phyloP scores from a whole-genome alignment of 2,888 invertebrate species.

The Diadromus collaris region DNA sequence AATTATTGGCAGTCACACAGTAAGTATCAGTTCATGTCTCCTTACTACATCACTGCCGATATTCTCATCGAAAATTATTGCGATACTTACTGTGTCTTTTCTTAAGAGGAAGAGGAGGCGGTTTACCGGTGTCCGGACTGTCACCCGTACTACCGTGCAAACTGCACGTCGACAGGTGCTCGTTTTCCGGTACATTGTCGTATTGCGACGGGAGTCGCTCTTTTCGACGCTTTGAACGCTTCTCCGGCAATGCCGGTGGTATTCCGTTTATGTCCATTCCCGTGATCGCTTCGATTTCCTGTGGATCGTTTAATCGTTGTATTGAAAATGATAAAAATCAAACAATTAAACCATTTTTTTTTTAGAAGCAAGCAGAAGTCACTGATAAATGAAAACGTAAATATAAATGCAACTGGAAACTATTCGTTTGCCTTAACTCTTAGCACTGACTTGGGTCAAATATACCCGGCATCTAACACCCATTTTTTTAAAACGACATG shows the following conservation, averaged over 20 bases:
- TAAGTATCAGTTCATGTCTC: conserved; percentile 23
- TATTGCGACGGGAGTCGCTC: conserved; percentile 86
- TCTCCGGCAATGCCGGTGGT: conserved; percentile 85
- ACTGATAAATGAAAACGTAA: neutral
- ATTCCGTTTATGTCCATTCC: conserved; percentile 67
- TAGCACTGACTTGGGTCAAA: neutral
- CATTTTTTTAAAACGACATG: neutral
- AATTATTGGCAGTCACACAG: conserved; percentile 37
- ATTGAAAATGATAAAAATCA: conserved; percentile 4
- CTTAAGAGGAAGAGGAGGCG: conserved; percentile 95
- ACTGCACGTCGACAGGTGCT: conserved; percentile 79
- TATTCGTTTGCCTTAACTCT: neutral
- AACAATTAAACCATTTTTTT: neutral
- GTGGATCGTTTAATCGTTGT: neutral
- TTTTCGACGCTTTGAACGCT: conserved; percentile 81
- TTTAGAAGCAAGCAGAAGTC: neutral
- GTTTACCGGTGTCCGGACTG: conserved; percentile 84
- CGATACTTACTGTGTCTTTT: conserved; percentile 95
- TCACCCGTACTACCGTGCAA: conserved; percentile 77
- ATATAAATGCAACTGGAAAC: neutral
- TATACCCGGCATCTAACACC: too few species aligned
- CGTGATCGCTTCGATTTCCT: conserved; percentile 75
- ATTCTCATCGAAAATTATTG: conserved; percentile 49
- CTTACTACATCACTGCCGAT: conserved; percentile 29
- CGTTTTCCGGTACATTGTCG: conserved; percentile 85